Base-by-base conservation (phyloP, 2,888 invertebrate genomes). In the Erebia aethiops region DNA sequence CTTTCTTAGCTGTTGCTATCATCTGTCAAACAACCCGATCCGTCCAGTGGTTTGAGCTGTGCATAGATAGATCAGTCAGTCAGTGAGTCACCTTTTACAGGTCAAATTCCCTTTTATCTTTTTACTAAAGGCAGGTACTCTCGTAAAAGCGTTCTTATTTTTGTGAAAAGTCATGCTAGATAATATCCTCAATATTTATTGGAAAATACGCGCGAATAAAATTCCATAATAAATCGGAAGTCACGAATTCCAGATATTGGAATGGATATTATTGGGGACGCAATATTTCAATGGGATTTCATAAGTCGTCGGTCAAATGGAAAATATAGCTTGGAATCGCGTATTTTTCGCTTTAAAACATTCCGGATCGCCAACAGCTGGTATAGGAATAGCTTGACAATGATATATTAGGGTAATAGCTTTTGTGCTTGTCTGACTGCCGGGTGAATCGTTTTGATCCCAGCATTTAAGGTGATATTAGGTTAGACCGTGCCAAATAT, bases 231-330 rank as follows among this genome's bases (percentile, higher is more conserved):
- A 61, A 65, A 70, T 67, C 62, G 66, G 57, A 67, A 70, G 66
- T 72, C 72, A 67, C 52, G 41, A 60, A 58, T 54, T 60, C 69
- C 60, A 54, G 63, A 64, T 67, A 67, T 70, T 46, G 63, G 67
- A 72, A 70, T 70, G 63, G 64, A 64, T 67, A 63, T 67, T 69
- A 63, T 71, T 51, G 58, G 66, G 62, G 66, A 66, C 57, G 67
- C 64, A 56, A 72, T 72, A 70, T 60, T 70, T 70, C 72, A 67
- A 64, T 46, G 57, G 67, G 58, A 64, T 67, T 67, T 64, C 67
- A 70, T 70, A 60, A 72, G 63, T 67, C 69, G 58, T 64, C 58
- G 67, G 66, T 69, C 69, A 69, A 71, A 56, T 43, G 18, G 63
- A 70, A 67, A 72, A 57, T 54, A 54, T 70, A 51, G 65, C 57